Evolutionary conservation across 2,113 vertebrate genomes (phyloP), one percentile per base, ranked within the genome.

Genomic region (Ctenodactylus gundi): DNA sequence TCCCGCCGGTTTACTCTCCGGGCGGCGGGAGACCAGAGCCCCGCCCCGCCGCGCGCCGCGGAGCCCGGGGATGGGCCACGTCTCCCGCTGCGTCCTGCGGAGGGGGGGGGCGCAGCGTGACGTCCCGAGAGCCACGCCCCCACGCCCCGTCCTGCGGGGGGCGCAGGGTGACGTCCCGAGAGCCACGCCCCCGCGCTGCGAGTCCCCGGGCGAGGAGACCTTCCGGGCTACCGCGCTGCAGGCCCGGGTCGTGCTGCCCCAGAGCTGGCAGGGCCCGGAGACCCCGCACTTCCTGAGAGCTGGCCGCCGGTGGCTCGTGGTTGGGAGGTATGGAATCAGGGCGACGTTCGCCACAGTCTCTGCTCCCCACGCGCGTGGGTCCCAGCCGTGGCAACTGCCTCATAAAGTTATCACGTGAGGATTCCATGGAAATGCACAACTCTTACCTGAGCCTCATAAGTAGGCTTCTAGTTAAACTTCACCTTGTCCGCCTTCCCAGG

Each of bases 91-190:
- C n/a, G n/a, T n/a, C n/a, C n/a, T n/a, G n/a, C n/a, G n/a, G n/a
- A n/a, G n/a, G n/a, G n/a, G n/a, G n/a, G n/a, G n/a, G n/a, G n/a
- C n/a, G n/a, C n/a, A n/a, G n/a, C n/a, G n/a, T n/a, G n/a, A n/a
- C n/a, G n/a, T n/a, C n/a, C n/a, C n/a, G n/a, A n/a, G n/a, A n/a
- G n/a, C n/a, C n/a, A n/a, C n/a, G n/a, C n/a, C n/a, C n/a, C n/a
- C n/a, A n/a, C n/a, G n/a, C n/a, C n/a, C 41, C 15, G 68, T 73
- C 21, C 0, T 4, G 31, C 21, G 4, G 0, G 21, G 31, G 29
- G 8, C 25, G 2, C 34, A 0, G 67, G 73, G 8, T 12, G 34
- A 6, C 27, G 2, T 5, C 55, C 31, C 2, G 7, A 1, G 78
- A 9, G 55, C 55, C 95, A 51, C n/a, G 6, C 36, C 39, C 49